Evolutionary conservation across 2,888 invertebrate species (phyloP).

Genomic region (Parascotia fuliginaria): DNA sequence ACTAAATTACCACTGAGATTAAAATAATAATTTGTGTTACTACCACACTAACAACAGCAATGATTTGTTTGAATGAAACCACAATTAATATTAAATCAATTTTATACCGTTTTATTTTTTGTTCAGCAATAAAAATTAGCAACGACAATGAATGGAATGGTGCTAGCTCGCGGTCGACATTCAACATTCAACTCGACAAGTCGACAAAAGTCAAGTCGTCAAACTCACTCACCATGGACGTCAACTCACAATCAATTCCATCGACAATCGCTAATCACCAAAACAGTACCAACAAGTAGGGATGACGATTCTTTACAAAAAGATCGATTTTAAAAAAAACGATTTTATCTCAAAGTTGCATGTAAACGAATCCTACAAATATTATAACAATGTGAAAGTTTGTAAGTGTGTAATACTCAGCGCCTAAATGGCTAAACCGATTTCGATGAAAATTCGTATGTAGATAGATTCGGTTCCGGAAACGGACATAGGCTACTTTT

Average conservation of each 20-base stretch:
- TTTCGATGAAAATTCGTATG: too few relatives aligned
- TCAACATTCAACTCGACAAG: conserved; percentile 41
- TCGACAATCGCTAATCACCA: conserved; percentile 37
- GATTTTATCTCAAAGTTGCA: too few relatives aligned
- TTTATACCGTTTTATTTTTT: conserved; percentile 31
- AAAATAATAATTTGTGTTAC: conserved; percentile 8
- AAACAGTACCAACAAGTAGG: conserved; percentile 37
- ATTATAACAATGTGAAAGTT: too few relatives aligned
- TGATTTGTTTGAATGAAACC: background rate
- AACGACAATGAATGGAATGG: conserved; percentile 36
- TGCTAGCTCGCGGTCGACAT: conserved; percentile 36
- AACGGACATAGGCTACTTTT: too few relatives aligned
- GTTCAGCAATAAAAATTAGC: conserved; percentile 9
- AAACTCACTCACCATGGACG: conserved; percentile 18
- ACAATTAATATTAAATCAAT: conserved; percentile 14
- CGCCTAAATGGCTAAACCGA: too few relatives aligned
- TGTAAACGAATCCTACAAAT: too few relatives aligned
- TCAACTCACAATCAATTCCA: conserved; percentile 36
- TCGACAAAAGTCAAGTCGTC: conserved; percentile 38
- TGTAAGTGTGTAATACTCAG: too few relatives aligned
- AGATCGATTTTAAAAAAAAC: too few relatives aligned
- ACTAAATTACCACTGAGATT: conserved; percentile 31
- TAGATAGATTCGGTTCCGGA: too few relatives aligned
- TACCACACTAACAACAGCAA: conserved; percentile 6
- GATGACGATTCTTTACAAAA: too few relatives aligned